Percentiles rank a stretch among this genome's conserved stretches.
Conservation (phyloP, 2,113 vertebrate species). For the Otis tarda region DNA sequence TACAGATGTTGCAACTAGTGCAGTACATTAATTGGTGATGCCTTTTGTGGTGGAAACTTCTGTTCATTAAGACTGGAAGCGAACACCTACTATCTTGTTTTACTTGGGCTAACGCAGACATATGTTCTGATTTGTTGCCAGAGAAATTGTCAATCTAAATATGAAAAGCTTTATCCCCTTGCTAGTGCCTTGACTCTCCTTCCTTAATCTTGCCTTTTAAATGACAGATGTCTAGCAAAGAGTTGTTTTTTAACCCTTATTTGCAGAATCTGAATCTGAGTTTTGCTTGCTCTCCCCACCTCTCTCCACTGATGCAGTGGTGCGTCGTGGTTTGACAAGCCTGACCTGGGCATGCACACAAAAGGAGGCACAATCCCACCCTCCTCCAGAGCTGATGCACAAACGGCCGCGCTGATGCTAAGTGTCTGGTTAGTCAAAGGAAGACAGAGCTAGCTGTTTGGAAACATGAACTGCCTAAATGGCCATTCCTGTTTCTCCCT, state of each 20-base stretch:
- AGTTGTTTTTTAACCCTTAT: background rate
- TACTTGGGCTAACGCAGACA: background rate
- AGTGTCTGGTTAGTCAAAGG: background rate
- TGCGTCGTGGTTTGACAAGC: background rate
- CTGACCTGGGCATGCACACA: background rate
- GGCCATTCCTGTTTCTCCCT: conserved; percentile 14
- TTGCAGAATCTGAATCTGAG: background rate
- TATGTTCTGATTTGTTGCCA: background rate
- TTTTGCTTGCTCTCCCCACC: background rate
- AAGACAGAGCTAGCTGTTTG: background rate
- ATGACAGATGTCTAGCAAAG: background rate
- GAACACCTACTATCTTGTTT: background rate
- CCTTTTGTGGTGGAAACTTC: background rate
- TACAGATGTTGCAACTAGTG: background rate
- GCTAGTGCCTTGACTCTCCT: background rate
- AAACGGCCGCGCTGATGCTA: background rate
- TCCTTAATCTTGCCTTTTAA: background rate
- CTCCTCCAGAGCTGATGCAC: background rate
- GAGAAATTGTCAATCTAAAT: background rate
- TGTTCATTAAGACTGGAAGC: background rate
- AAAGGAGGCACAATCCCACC: background rate
- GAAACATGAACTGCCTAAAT: conserved; percentile 2
- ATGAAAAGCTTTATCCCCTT: background rate
- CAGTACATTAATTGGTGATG: background rate
- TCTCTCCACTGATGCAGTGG: background rate